Evolutionary conservation across 2,797 vertebrate species (phyloP).

Genomic region (Oreochromis mossambicus): DNA sequence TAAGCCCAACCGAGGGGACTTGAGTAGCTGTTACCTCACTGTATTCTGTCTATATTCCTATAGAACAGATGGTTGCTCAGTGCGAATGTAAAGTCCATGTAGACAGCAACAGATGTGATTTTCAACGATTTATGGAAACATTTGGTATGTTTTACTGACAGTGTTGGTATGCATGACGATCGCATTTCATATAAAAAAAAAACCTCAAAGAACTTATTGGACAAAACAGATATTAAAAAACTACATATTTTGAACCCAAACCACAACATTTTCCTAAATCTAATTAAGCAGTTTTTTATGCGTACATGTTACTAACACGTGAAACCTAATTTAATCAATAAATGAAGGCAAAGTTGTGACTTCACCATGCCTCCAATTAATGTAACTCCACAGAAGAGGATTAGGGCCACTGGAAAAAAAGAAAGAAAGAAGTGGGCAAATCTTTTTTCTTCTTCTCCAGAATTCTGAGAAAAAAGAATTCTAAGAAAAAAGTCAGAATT

Average conservation of each 20-base stretch:
- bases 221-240: not conserved
- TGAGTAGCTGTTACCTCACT: rapidly evolving
- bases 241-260: not conserved
- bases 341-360: not conserved
- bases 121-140: not conserved
- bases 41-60: not conserved
- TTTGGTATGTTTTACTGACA: not conserved
- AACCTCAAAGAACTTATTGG: not conserved
- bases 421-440: not conserved
- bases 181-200: not conserved
- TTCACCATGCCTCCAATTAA: not conserved
- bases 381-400: not conserved
- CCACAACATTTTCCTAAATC: not conserved
- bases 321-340: not conserved
- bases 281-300: not conserved
- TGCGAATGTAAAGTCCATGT: not conserved
- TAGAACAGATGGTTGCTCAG: not conserved
- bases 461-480: not conserved
- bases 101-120: not conserved
- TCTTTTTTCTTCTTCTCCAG: not conserved
- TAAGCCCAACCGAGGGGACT: not conserved
- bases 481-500: too few species aligned
- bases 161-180: not conserved
- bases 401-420: not conserved
- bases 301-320: not conserved